Evolutionary conservation across 2,888 invertebrate species (phyloP).

Genomic region (Campoletis raptor): DNA sequence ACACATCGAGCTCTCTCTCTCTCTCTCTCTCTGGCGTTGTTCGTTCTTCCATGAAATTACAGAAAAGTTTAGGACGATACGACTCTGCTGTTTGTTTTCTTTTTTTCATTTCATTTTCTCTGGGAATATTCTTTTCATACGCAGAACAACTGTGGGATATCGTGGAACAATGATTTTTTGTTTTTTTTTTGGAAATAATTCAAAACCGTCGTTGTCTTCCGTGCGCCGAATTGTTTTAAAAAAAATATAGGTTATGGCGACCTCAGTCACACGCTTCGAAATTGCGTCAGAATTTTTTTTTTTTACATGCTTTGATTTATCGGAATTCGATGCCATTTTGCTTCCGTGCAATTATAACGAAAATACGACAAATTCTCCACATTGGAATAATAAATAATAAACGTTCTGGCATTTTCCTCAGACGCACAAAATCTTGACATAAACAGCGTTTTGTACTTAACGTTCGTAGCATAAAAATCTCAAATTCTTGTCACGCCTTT

Average conservation of each 20-base stretch:
- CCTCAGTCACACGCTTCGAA: neutral
- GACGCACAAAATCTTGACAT: neutral
- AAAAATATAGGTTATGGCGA: neutral
- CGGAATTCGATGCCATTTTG: neutral
- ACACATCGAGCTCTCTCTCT: neutral
- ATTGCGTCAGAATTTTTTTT: neutral
- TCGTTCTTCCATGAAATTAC: constrained; percentile 68
- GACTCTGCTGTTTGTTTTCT: constrained; percentile 37
- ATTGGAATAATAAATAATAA: neutral
- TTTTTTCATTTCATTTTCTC: constrained; percentile 40
- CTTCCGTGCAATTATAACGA: neutral
- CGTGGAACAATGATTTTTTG: neutral
- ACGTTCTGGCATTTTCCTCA: neutral
- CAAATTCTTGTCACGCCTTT: neutral
- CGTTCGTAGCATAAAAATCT: neutral
- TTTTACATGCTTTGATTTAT: neutral
- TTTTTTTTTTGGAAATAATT: neutral
- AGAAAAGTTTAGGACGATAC: constrained; percentile 58
- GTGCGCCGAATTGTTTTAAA: neutral
- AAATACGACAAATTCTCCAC: neutral
- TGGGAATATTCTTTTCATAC: constrained; percentile 40
- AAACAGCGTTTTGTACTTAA: neutral
- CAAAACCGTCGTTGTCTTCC: neutral
- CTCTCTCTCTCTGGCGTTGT: constrained; percentile 32
- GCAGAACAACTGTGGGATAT: neutral